These are phyloP conservation scores for Potorous gilbertii DNA, from an alignment of 2,797 vertebrate species.

Conservation along the genomic window DNA sequence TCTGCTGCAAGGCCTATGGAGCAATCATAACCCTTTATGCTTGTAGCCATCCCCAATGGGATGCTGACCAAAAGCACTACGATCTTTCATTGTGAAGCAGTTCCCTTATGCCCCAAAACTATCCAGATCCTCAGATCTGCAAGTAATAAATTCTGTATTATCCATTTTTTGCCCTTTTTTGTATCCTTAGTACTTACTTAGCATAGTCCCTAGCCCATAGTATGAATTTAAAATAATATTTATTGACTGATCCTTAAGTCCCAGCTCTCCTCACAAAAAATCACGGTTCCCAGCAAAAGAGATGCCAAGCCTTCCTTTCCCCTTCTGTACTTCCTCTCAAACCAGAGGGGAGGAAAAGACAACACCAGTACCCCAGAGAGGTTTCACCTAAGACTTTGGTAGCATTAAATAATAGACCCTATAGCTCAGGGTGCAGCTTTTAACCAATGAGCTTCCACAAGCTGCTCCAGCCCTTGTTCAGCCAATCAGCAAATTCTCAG, in stretches of 20 bases:
- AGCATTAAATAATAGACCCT: background rate
- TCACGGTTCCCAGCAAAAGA: background rate
- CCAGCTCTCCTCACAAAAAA: background rate
- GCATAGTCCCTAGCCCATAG: background rate
- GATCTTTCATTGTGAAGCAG: background rate
- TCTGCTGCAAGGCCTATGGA: background rate
- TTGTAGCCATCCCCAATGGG: background rate
- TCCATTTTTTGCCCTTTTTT: background rate
- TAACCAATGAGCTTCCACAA: background rate
- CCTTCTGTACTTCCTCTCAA: background rate
- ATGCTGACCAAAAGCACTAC: background rate
- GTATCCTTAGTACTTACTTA: background rate
- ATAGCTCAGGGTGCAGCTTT: background rate
- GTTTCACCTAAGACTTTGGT: background rate
- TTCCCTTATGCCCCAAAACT: background rate
- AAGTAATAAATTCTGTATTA: background rate
- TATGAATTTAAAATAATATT: background rate
- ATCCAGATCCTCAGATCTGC: background rate
- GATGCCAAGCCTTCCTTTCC: background rate
- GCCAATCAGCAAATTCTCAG: background rate
- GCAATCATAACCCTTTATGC: background rate
- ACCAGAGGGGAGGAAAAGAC: background rate
- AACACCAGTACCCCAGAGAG: background rate
- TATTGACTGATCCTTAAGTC: background rate
- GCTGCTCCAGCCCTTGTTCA: background rate